A percentile compares a stretch with the other conserved stretches of the same genome.
These are phyloP conservation scores for Calliopsis andreniformis DNA, from an alignment of 1,140 invertebrate genomes.

Conservation along the genomic window DNA sequence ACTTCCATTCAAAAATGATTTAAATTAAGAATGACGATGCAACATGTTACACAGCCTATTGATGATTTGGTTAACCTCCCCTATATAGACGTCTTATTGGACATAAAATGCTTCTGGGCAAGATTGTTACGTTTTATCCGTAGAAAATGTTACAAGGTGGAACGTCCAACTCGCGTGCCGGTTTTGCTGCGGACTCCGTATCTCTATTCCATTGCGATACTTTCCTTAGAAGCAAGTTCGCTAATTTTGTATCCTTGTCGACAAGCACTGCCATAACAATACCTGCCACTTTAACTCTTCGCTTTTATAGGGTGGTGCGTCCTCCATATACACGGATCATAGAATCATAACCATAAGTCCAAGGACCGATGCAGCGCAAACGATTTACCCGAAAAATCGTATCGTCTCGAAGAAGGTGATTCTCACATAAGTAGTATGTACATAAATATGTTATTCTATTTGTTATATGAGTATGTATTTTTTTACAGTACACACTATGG, in stretches of 20 bases:
- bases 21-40: neutral
- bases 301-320: conserved; percentile 82
- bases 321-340: conserved; percentile 81
- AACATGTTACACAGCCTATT: conserved; percentile 22
- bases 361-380: conserved; percentile 78
- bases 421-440: neutral
- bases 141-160: neutral
- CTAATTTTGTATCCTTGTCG: too few species aligned
- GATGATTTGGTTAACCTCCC: conserved; percentile 29
- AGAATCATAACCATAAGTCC: conserved; percentile 83
- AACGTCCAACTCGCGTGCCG: neutral
- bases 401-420: conserved; percentile 84
- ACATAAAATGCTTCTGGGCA: neutral
- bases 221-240: conserved; percentile 37
- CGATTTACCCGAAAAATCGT: conserved; percentile 80
- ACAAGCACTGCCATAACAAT: neutral
- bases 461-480: neutral
- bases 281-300: too few species aligned
- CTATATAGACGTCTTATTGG: neutral
- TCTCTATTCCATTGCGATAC: neutral
- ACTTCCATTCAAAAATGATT: too few species aligned
- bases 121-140: conserved; percentile 1
- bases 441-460: too few species aligned
- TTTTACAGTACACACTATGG: conserved; percentile 87
- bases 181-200: neutral